Base-by-base conservation (phyloP, 2,888 invertebrate species). In the Oscheius onirici region DNA sequence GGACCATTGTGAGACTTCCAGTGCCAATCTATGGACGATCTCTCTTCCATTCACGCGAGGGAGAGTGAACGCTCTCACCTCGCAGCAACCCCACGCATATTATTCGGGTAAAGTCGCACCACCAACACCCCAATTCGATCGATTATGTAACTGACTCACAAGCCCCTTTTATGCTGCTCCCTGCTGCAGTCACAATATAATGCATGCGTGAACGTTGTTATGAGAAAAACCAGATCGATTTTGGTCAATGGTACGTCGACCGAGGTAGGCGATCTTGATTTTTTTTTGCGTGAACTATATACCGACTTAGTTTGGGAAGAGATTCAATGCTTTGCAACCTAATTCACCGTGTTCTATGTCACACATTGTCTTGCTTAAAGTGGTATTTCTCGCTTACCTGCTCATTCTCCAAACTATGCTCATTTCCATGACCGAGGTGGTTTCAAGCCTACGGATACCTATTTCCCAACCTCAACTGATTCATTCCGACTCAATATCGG, bases 111-210 rank as follows among this genome's bases (percentile, higher is more conserved):
- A 41, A 40, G 41, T 60, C 26, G 34, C 13, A 26, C n/a, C 54
- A 13, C 10, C 15, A 22, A 3, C 20, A 13, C 26, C 28, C 15
- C 49, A n/a, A 41, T 49, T 46, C 63, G 46, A 63, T 63, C 63
- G 63, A 63, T 63, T 63, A 63, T 63, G 63, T 63, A 63, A 63
- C 63, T 63, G 63, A 63, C 63, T 63, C 63, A 63, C 34, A 34
- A 34, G 34, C 34, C 34, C 34, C 34, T 34, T 34, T 34, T 34
- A 34, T 34, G 34, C 34, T 34, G 34, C 34, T 34, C 5, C 8
- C 3, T 3, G 34, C 34, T 34, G 34, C 34, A 34, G 34, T 0
- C 46, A 46, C 46, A 46, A 40, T 44, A 63, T 63, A 44, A 49
- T 46, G 63, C 49, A 63, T 63, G 46, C 63, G 28, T 34, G 63